Evolutionary conservation across 2,797 vertebrate genomes (phyloP).

Genomic region (Neosalanx taihuensis): DNA sequence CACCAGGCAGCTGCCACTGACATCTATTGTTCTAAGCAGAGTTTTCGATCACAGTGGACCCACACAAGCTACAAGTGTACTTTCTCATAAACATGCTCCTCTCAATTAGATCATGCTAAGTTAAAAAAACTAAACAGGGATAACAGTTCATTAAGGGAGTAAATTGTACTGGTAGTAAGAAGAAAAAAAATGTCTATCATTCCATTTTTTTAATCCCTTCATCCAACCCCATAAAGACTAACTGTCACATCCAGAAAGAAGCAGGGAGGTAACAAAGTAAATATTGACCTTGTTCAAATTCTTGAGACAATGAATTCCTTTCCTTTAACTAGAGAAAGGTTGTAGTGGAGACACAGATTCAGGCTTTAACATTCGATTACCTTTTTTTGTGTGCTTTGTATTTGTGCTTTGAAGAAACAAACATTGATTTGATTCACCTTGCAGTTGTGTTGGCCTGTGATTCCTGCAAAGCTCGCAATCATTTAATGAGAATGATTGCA

Average conservation of each 20-base stretch:
- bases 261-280: not conserved
- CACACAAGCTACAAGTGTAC: not conserved
- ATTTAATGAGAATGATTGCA: no score
- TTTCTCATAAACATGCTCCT: not conserved
- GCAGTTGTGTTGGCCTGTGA: not conserved
- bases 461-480: not conserved
- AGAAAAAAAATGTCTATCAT: conserved; percentile 34
- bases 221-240: conserved; percentile 6
- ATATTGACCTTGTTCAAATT: conserved; percentile 57
- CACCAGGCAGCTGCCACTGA: conserved; percentile 18
- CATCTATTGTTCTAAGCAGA: conserved; percentile 7
- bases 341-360: conserved; percentile 2
- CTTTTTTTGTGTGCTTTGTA: not conserved
- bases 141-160: conserved; percentile 39
- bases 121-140: conserved; percentile 26
- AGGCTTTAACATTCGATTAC: not conserved
- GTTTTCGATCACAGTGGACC: not conserved
- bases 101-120: not conserved
- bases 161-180: conserved; percentile 17
- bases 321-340: conserved; percentile 4
- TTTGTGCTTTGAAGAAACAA: not conserved
- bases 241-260: conserved; percentile 23
- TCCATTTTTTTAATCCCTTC: conserved; percentile 18
- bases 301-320: conserved; percentile 38
- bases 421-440: not conserved